Conservation (phyloP, 1,140 invertebrate species). For the Dendroctonus ponderosae region DNA sequence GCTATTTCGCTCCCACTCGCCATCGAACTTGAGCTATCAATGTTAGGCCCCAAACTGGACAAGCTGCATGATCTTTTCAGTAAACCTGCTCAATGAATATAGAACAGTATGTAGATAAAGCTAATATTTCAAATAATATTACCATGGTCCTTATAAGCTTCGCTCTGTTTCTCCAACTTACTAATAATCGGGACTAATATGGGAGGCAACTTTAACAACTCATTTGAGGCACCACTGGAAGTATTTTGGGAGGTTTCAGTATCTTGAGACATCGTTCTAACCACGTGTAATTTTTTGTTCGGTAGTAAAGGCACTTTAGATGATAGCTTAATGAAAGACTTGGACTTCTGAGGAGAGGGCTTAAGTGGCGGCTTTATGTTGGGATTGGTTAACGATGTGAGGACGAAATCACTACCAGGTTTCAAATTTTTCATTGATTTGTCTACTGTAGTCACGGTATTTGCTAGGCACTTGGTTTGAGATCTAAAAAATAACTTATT, state of each 20-base stretch:
- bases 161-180: conserved; percentile 42
- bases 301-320: conserved; percentile 42
- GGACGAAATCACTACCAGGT: conserved; percentile 46
- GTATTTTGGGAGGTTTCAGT: conserved; percentile 55
- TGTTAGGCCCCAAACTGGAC: conserved; percentile 64
- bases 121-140: neutral
- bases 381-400: conserved; percentile 40
- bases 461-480: conserved; percentile 58
- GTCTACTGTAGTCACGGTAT: conserved; percentile 35
- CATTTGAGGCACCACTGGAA: conserved; percentile 50
- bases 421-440: conserved; percentile 43
- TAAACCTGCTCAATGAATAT: conserved; percentile 34
- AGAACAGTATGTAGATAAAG: neutral
- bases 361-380: conserved; percentile 10
- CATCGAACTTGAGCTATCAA: conserved; percentile 65
- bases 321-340: conserved; percentile 24
- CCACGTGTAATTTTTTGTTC: conserved; percentile 39
- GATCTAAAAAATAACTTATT: conserved; percentile 46
- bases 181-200: conserved; percentile 64
- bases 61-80: conserved; percentile 53
- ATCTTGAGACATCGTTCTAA: conserved; percentile 57
- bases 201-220: conserved; percentile 63
- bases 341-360: conserved; percentile 11
- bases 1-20: conserved; percentile 39
- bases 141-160: conserved; percentile 9